Percentiles rank a stretch among this genome's conserved stretches.
phyloP scores from a whole-genome alignment of 2,888 invertebrate species.

The Stomorhina lunata region DNA sequence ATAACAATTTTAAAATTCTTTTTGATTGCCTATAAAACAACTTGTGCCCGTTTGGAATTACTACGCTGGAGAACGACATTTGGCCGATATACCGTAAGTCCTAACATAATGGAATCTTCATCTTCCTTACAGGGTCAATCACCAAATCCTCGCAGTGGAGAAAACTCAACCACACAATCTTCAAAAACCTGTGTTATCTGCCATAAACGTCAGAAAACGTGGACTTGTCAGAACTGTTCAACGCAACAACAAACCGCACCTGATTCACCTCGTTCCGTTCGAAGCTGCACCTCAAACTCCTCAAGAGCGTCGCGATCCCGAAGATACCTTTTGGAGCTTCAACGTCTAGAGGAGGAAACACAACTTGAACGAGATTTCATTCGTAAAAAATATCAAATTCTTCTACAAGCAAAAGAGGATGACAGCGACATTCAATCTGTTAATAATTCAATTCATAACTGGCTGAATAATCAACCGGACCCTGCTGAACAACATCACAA shows the following conservation, averaged over 20 bases:
- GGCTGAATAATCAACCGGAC: slow-evolving; percentile 16
- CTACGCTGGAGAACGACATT: background rate
- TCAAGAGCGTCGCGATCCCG: background rate
- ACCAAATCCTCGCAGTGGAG: background rate
- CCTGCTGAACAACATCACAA: background rate
- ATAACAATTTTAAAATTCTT: background rate
- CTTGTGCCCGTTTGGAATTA: background rate
- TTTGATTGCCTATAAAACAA: background rate
- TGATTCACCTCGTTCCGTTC: background rate
- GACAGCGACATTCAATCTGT: background rate
- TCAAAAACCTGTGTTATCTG: background rate
- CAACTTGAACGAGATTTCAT: slow-evolving; percentile 27
- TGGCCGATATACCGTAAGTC: slow-evolving; percentile 9
- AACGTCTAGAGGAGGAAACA: slow-evolving; percentile 22
- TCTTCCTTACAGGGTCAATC: slow-evolving; percentile 5
- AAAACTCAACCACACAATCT: background rate
- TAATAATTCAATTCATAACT: background rate
- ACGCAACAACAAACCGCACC: background rate
- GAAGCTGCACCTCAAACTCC: background rate
- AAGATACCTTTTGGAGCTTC: background rate
- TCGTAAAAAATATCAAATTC: slow-evolving; percentile 29
- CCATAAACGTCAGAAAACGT: background rate
- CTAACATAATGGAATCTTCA: slow-evolving; percentile 7
- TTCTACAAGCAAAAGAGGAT: slow-evolving; percentile 5
- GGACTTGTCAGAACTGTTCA: background rate